Evolutionary conservation across 2,113 vertebrate genomes (phyloP), one percentile per base, ranked within the genome.

Genomic region (Serinus canaria): DNA sequence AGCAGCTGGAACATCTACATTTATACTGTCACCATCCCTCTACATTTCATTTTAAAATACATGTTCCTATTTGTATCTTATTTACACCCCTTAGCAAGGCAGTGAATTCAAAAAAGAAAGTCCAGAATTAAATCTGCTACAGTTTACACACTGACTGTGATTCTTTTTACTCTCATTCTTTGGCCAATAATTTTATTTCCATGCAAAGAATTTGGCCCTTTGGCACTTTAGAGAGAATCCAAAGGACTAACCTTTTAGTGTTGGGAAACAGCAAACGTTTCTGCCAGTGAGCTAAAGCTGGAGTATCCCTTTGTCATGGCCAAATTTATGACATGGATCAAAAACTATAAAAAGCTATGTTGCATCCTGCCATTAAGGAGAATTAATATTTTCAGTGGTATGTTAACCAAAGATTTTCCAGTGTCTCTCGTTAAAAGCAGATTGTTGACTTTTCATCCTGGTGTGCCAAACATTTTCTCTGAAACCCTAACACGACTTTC

Each of bases 371-470:
- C 96, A 97, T 98, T 98, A 98, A 96, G 93, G 95, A 97, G 97
- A 98, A 98, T 98, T 98, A 98, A 98, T 98, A 98, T 98, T 98
- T 98, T 97, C 97, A 97, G 90, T 88, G 96, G 97, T 98, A 97
- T 95, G 97, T 96, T 98, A 98, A 97, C 97, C 97, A 95, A 97
- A 87, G 68, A 97, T 98, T 98, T 97, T 97, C 97, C 97, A 97
- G 96, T 97, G 97, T 98, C 97, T 98, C 97, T 97, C 83, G 97
- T 98, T 98, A 98, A 98, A 98, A 97, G 95, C 95, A 98, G 95
- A 98, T 95, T 98, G 97, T 97, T 97, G 97, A 97, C 97, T 98
- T 98, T 98, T 98, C 96, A 94, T 97, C 90, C 88, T 96, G 80
- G 96, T 97, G 96, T 98, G 98, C 98, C 98, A 98, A 98, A 98